Evolutionary conservation across 2,797 vertebrate species (phyloP), one percentile per base, ranked within the genome.

Genomic region (Chiloscyllium punctatum): DNA sequence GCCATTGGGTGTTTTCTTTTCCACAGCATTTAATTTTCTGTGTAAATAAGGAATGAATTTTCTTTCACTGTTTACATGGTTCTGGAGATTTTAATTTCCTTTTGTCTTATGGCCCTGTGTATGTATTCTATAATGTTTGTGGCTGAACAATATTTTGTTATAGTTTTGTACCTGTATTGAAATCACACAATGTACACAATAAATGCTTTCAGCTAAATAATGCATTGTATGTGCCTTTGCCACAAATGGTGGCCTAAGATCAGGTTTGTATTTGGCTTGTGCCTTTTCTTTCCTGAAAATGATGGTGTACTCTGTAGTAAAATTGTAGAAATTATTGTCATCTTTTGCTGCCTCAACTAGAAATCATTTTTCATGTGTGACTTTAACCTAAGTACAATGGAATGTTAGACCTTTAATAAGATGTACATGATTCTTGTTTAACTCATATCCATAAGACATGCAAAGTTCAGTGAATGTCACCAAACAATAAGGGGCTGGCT

Each of bases 101-200:
- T 77, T 95, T 95, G 48, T 95, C 77, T 95, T 95, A 77, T 74
- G 71, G 94, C 94, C 69, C 92, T 16, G 42, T 94, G 94, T 94
- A 74, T 74, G 94, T 95, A 53, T 95, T 57, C 53, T 95, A 51
- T 77, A 95, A 95, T 77, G 48, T 95, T 94, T 95, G 94, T 95
- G 94, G 94, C 69, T 77, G 37, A 95, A 72, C 48, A 95, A 95
- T 95, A 95, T 86, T 95, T 95, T 95, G 77, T 84, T 95, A 84
- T 84, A 84, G 95, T 95, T 95, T 95, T 95, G 95, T 95, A 95
- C 79, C n/a, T 95, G 95, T 95, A 95, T 95, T 95, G 74, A 95
- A 86, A 95, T 66, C 79, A 86, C 79, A 95, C 71, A n/a, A 95
- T 95, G 79, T 86, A 66, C 77, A 95, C 95, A 95, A 95, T 95